Conservation (phyloP, 37 sponge, comb jelly and placozoan genomes). For the Beroe forskalii region DNA sequence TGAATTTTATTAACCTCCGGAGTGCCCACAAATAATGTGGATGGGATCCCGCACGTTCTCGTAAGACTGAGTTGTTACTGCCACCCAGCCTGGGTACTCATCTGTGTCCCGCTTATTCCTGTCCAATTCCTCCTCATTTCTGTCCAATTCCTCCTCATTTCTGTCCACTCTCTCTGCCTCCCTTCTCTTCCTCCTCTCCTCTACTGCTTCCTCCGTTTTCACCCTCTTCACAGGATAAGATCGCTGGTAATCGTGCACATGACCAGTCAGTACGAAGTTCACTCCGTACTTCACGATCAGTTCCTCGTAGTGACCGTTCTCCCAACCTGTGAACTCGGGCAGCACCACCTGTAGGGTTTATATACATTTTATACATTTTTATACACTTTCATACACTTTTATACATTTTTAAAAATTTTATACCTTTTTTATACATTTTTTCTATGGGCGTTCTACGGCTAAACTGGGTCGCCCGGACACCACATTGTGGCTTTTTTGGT, state of each 20-base stretch:
- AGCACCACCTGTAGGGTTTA: neutral
- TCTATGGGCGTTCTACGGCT: too few relatives aligned
- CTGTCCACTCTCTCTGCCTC: too few relatives aligned
- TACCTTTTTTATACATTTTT: too few relatives aligned
- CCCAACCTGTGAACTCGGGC: constrained; percentile 25
- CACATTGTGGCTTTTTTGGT: too few relatives aligned
- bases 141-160: too few relatives aligned
- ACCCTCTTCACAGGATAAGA: neutral
- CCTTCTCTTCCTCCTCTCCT: neutral
- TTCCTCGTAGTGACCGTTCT: neutral
- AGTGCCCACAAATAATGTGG: constrained; percentile 49
- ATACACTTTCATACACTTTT: too few relatives aligned
- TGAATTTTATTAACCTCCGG: too few relatives aligned
- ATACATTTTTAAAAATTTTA: too few relatives aligned
- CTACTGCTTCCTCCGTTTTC: neutral
- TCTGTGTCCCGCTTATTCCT: neutral
- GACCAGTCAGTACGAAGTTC: constrained; percentile 9
- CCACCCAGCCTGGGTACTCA: neutral
- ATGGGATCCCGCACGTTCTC: neutral
- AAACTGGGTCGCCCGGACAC: too few relatives aligned
- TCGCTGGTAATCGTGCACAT: constrained; percentile 55
- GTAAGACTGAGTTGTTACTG: neutral
- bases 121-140: too few relatives aligned
- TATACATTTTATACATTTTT: too few relatives aligned
- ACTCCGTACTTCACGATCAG: constrained; percentile 32